Evolutionary conservation across 2,113 vertebrate species (phyloP).

Genomic region (Podiceps cristatus): DNA sequence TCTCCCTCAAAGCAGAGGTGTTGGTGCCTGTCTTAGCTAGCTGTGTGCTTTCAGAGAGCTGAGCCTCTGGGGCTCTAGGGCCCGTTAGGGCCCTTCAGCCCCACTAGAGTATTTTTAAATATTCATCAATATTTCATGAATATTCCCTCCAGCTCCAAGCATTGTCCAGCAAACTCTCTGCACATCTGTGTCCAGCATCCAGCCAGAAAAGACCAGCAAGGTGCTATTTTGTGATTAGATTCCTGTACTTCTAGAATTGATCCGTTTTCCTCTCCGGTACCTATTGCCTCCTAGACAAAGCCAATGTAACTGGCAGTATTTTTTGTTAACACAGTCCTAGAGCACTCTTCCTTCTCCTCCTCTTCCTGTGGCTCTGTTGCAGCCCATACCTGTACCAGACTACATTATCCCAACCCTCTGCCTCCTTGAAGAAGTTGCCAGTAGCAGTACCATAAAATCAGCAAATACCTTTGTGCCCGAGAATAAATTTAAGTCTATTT

Average conservation of each 20-base stretch:
- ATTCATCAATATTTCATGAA: background rate
- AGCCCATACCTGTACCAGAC: background rate
- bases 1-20: background rate
- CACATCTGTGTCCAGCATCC: background rate
- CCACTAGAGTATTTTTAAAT: background rate
- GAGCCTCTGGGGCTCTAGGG: background rate
- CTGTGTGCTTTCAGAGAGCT: background rate
- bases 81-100: background rate
- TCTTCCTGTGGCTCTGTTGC: rapidly evolving
- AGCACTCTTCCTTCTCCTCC: background rate
- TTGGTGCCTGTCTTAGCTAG: background rate
- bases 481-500: constrained; percentile 45
- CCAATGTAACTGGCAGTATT: background rate
- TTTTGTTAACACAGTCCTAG: background rate
- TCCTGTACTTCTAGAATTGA: background rate
- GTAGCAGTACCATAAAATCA: constrained; percentile 60
- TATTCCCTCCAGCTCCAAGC: background rate
- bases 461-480: constrained; percentile 35
- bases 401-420: constrained; percentile 1
- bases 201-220: background rate
- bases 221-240: background rate
- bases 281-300: background rate
- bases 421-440: constrained; percentile 42
- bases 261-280: background rate
- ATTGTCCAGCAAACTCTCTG: background rate